Base-by-base conservation (phyloP, 1,140 invertebrate genomes). In the Bicyclus anynana region DNA sequence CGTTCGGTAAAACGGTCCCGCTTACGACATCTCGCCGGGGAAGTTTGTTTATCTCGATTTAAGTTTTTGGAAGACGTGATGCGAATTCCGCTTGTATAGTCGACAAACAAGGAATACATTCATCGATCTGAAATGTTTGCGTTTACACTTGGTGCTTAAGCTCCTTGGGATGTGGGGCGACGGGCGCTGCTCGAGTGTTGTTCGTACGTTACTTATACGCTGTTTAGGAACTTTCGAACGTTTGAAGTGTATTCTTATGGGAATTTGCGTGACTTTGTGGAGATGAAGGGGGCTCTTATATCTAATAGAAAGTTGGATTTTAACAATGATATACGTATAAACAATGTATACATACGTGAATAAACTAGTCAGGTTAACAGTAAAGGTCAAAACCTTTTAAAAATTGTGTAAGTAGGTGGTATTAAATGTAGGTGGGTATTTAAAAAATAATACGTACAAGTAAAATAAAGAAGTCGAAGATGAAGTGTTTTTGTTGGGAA, bases 11-110 rank as follows among this genome's bases (percentile, higher is more conserved):
- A 86, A 77, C 69, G 77, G 54, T 72, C 51, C 58, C 78, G 72
- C 77, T 86, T 88, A 85, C 77, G 79, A 72, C 83, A 72, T 86
- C 77, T 80, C 77, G 53, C 62, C 61, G 73, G 78, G 74, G 81
- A 78, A 83, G 77, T 77, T 76, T 82, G 75, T 84, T 88, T 86
- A 84, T 88, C 80, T 88, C 77, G 76, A 83, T 83, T 84, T 82
- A 80, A 77, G 80, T 84, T 84, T 85, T 86, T 80, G 74, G 77
- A 69, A 73, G 77, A 86, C 85, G 85, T 88, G 85, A 84, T 74
- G 80, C 80, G 83, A 87, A 87, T 87, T 87, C 81, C 68, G 83
- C 76, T 84, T 81, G 83, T 86, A 82, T 80, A 79, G 75, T 74
- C 77, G 74, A 74, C 72, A 76, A 73, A 86, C 80, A 86, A 82